Evolutionary conservation across 2,888 invertebrate species (phyloP).

Genomic region (Dolichomitus sp.): DNA sequence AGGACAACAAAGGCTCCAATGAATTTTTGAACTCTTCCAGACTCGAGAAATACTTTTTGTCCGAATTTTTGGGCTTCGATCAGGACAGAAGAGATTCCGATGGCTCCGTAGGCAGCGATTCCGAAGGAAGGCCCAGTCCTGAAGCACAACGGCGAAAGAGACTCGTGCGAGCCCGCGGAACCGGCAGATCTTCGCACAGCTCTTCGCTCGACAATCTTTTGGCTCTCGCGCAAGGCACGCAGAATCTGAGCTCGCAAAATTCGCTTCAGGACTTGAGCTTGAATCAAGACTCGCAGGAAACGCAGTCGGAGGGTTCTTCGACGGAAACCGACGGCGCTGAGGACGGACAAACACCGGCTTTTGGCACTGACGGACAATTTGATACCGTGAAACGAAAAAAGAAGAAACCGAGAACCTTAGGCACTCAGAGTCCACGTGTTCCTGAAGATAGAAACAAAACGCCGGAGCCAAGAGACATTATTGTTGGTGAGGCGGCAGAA

Average conservation of each 20-base stretch:
- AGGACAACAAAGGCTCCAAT: slow-evolving; percentile 88
- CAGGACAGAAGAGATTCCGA: slow-evolving; percentile 93
- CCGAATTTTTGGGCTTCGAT: slow-evolving; percentile 94
- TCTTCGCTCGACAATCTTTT: slow-evolving; percentile 93
- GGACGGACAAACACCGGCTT: slow-evolving; percentile 87
- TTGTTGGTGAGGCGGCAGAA: slow-evolving; percentile 87
- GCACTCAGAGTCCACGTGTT: slow-evolving; percentile 84
- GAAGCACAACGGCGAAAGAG: slow-evolving; percentile 93
- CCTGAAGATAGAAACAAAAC: slow-evolving; percentile 90
- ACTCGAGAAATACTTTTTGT: slow-evolving; percentile 95
- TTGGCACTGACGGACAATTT: slow-evolving; percentile 92
- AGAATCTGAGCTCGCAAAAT: slow-evolving; percentile 82
- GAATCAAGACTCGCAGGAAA: slow-evolving; percentile 82
- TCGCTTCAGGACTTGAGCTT: slow-evolving; percentile 82
- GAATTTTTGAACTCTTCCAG: slow-evolving; percentile 90
- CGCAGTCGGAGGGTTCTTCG: slow-evolving; percentile 87
- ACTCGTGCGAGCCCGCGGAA: slow-evolving; percentile 93
- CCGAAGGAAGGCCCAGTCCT: slow-evolving; percentile 95
- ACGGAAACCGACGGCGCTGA: slow-evolving; percentile 92
- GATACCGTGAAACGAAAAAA: slow-evolving; percentile 95
- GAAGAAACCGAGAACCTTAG: slow-evolving; percentile 88
- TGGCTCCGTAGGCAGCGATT: slow-evolving; percentile 96
- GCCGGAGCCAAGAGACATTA: slow-evolving; percentile 89
- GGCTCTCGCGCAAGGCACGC: slow-evolving; percentile 85
- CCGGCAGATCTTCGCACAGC: slow-evolving; percentile 94